Evolutionary conservation across 2,888 invertebrate species (phyloP).

Genomic region (Pristionchus fissidentatus): DNA sequence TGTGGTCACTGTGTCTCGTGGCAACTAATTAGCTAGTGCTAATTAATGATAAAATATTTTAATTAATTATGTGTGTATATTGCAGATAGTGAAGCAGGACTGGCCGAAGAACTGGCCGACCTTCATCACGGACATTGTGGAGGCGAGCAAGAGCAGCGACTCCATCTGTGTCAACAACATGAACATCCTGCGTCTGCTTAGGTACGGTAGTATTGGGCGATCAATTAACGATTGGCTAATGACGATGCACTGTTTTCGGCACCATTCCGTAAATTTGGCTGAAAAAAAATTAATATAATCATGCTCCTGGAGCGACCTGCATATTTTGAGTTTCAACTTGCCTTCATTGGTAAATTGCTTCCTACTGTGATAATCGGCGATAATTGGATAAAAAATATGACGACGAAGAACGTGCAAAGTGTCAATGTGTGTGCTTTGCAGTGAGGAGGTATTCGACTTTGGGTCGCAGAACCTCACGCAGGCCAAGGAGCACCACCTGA

Average conservation of each 20-base stretch:
- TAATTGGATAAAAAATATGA: neutral
- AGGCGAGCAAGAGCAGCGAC: conserved; percentile 98
- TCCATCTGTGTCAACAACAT: conserved; percentile 99
- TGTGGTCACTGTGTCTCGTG: neutral
- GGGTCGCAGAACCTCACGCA: conserved; percentile 98
- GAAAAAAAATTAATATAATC: too few species aligned
- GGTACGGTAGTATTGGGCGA: conserved; percentile 71
- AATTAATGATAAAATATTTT: neutral
- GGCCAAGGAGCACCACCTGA: conserved; percentile 97
- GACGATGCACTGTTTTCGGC: neutral
- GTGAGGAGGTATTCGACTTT: conserved; percentile 99
- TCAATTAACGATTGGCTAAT: neutral
- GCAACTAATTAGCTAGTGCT: too few species aligned
- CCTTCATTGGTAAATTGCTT: too few species aligned
- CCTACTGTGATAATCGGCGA: neutral
- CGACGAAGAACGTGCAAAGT: too few species aligned
- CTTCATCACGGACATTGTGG: conserved; percentile 98
- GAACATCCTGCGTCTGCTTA: conserved; percentile 95
- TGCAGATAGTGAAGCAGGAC: conserved; percentile 93
- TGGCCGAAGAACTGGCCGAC: conserved; percentile 99
- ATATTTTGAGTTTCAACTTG: neutral
- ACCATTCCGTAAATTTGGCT: too few species aligned
- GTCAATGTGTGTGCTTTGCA: conserved; percentile 58
- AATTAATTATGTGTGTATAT: conserved; percentile 37
- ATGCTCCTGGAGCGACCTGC: neutral